Conservation (phyloP, 2,797 vertebrate genomes). For the Calcarius lapponicus region DNA sequence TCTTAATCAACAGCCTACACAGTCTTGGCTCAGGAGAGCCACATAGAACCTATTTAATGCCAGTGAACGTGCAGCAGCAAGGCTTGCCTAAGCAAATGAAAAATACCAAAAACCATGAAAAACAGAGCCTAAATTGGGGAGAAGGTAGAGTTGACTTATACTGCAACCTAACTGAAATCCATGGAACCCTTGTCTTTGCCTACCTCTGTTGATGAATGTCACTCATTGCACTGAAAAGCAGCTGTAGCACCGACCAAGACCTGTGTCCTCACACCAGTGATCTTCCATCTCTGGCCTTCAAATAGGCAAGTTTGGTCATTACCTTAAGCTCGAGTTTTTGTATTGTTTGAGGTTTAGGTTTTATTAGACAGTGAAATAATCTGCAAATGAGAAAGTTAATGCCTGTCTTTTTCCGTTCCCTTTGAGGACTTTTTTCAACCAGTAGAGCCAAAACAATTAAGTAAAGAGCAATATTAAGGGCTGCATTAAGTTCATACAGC, state of each 20-base stretch:
- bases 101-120: not conserved
- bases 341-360: not conserved
- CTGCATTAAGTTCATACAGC: not conserved
- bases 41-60: not conserved
- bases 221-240: not conserved
- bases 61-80: not conserved
- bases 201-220: not conserved
- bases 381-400: not conserved
- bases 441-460: not conserved
- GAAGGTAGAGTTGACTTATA: not conserved
- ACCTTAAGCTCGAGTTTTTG: not conserved
- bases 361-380: not conserved
- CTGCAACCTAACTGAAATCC: not conserved
- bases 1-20: not conserved
- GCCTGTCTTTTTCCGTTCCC: not conserved
- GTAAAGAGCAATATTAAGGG: not conserved
- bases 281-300: not conserved
- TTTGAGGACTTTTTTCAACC: not conserved
- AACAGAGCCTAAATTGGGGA: not conserved
- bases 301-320: not conserved
- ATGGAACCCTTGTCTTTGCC: not conserved
- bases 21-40: not conserved
- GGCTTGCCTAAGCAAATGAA: not conserved
- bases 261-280: rapidly evolving
- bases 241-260: not conserved